Base-by-base conservation (phyloP, 2,888 invertebrate species). In the Caenorhabditis becei region DNA sequence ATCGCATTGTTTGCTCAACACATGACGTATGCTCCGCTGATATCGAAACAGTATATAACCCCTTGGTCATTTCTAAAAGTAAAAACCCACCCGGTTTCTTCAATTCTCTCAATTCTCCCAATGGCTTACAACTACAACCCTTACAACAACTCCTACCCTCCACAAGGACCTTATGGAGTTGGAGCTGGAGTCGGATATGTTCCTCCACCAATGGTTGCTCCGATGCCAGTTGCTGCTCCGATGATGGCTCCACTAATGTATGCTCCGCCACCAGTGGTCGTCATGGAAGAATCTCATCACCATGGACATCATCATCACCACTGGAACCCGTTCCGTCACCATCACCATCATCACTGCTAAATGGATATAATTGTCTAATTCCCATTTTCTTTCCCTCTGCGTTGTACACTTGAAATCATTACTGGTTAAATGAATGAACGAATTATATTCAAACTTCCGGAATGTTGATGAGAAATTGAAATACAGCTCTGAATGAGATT, bases 71-170 rank as follows among this genome's bases (percentile, higher is more conserved):
- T n/a, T n/a, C n/a, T n/a, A n/a, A n/a, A n/a, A n/a, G n/a, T n/a
- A 35, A 10, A 35, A 11, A 20, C 51, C 11, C 23, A 14, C 24
- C 51, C 24, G 11, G 7, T 7, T 7, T 24, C 24, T 24, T 8
- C 10, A 5, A 35, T 35, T 10, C 10, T 35, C 10, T 35, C 35
- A 10, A 35, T 35, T 10, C 35, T 35, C 35, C 35, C 35, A 10
- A 8, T 10, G 5, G 35, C 67, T 41, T 67, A 67, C 53, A 67
- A 67, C 67, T 67, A 67, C 67, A 67, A 67, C 44, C 56, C 67
- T 14, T 67, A 67, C 47, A 67, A 67, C 56, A 67, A 67, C 44
- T 67, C 67, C 16, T 67, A 67, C 41, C 54, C 49, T 14, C 61
- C 41, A 24, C 32, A 11, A 32, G 53, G 7, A 7, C 41, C 41